phyloP scores from a whole-genome alignment of 2,113 vertebrate genomes.

The Astatoreochromis straeleni region DNA sequence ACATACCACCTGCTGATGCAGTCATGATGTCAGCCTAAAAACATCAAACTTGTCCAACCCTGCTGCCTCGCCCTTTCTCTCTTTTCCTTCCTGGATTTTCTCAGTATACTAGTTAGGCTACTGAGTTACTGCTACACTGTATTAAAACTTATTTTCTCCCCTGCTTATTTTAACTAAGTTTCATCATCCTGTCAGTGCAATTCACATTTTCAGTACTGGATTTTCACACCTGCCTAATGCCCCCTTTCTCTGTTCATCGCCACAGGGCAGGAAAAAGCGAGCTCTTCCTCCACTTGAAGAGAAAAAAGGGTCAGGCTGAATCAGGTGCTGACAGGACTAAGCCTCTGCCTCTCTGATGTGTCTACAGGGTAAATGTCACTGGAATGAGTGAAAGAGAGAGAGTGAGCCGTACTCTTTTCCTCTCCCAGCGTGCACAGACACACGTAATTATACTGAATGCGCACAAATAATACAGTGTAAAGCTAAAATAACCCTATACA shows the following conservation, averaged over 20 bases:
- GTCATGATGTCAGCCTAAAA: slow-evolving; percentile 62
- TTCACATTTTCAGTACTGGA: not conserved
- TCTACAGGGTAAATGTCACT: slow-evolving; percentile 62
- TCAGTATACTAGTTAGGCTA: not conserved
- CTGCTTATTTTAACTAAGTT: not conserved
- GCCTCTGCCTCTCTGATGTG: slow-evolving; percentile 65
- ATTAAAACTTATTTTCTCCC: not conserved
- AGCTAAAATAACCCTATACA: not conserved
- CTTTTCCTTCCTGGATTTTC: not conserved
- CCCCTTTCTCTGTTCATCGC: slow-evolving; percentile 58
- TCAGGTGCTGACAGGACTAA: slow-evolving; percentile 74
- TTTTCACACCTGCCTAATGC: slow-evolving; percentile 38
- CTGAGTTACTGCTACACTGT: not conserved
- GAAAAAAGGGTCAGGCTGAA: slow-evolving; percentile 69
- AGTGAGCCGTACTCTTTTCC: not conserved
- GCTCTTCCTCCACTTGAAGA: slow-evolving; percentile 69
- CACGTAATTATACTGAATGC: not conserved
- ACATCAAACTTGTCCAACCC: slow-evolving; percentile 55
- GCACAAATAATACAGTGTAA: not conserved
- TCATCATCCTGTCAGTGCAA: not conserved
- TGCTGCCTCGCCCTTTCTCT: slow-evolving; percentile 30
- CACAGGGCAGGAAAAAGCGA: slow-evolving; percentile 69
- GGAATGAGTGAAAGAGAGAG: not conserved
- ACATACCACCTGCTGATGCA: slow-evolving; percentile 42
- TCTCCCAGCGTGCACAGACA: not conserved